Conservation (phyloP, 2,113 vertebrate species). For the Xenus cinereus region DNA sequence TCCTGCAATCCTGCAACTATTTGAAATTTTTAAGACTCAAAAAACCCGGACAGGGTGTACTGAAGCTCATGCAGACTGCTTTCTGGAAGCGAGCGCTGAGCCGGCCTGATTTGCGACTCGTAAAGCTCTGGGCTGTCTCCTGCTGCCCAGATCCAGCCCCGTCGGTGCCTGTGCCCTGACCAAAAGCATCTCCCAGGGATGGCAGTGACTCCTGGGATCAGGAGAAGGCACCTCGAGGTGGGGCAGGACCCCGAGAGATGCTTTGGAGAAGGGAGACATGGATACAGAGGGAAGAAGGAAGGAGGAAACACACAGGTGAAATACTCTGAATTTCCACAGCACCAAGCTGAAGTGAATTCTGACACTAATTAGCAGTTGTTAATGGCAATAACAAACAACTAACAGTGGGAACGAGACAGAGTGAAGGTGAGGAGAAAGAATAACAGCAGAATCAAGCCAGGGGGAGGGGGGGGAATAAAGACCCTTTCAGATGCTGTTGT, state of each 20-base stretch:
- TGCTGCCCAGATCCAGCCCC: neutral
- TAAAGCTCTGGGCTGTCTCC: neutral
- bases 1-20: neutral
- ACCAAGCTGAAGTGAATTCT: neutral
- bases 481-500: neutral
- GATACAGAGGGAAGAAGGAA: neutral
- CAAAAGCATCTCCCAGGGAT: fast-evolving
- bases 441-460: neutral
- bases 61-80: neutral
- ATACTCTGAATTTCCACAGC: neutral
- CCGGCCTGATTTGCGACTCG: neutral
- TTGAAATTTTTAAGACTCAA: neutral
- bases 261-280: fast-evolving
- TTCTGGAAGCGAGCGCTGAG: neutral
- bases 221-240: neutral
- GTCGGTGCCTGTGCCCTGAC: fast-evolving
- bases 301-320: neutral
- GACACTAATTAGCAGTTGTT: neutral
- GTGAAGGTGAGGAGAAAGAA: neutral
- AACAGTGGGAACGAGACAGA: neutral
- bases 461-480: neutral
- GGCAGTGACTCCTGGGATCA: neutral
- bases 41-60: neutral
- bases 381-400: neutral
- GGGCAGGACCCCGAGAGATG: neutral